Evolutionary conservation across 2,797 vertebrate species (phyloP).

Genomic region (Lycodopsis pacificus): DNA sequence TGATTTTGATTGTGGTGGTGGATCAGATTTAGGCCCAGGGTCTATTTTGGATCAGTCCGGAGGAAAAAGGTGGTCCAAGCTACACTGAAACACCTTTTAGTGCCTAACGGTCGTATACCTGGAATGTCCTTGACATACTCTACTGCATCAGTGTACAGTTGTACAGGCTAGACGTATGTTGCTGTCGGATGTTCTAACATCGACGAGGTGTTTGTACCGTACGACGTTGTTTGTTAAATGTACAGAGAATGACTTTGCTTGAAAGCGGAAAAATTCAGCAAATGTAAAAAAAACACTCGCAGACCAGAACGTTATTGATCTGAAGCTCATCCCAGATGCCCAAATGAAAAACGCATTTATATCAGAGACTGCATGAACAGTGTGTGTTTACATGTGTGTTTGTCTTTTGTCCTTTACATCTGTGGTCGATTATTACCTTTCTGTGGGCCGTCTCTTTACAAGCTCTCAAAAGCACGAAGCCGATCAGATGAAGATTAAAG

Average conservation of each 20-base stretch:
- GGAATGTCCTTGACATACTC: constrained; percentile 81
- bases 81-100: constrained; percentile 84
- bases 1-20: constrained; percentile 15
- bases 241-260: constrained; percentile 59
- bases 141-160: constrained; percentile 78
- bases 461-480: constrained; percentile 30
- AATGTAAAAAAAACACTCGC: neutral
- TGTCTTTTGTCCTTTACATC: constrained; percentile 55
- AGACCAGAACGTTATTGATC: neutral
- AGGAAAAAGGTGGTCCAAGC: constrained; percentile 74
- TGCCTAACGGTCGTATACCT: constrained; percentile 84
- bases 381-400: constrained; percentile 48
- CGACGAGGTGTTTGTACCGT: constrained; percentile 63
- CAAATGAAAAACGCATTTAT: constrained; percentile 7
- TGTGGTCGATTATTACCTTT: constrained; percentile 33
- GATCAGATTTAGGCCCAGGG: constrained; percentile 56
- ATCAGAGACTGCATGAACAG: constrained; percentile 65
- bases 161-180: constrained; percentile 72
- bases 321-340: constrained; percentile 12
- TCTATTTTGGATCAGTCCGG: constrained; percentile 66
- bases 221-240: constrained; percentile 59
- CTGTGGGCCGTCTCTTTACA: constrained; percentile 1
- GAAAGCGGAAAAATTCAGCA: constrained; percentile 11
- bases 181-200: constrained; percentile 55
- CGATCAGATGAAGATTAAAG: constrained; percentile 6